Evolutionary conservation across 2,888 invertebrate genomes (phyloP), one percentile per base, ranked within the genome.

Genomic region (Eupithecia tripunctaria): DNA sequence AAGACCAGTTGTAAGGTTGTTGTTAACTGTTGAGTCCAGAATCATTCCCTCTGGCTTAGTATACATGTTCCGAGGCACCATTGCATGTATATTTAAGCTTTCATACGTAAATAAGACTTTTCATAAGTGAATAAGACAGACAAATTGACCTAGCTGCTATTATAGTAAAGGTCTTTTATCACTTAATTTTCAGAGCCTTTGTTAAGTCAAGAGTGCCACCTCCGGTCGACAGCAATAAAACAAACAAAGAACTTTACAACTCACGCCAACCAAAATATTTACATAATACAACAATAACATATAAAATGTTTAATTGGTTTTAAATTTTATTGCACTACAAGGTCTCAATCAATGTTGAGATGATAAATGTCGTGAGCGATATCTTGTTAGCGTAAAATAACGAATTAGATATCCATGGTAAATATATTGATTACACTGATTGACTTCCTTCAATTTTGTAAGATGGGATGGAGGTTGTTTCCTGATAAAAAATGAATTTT

Each of bases 241-340:
- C 62, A 72, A 76, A 78, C 80, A 80, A 81, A 83, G 75, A 47
- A 77, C 79, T 79, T 82, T 79, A 78, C 76, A 72, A 68, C 68
- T 67, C 72, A 66, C 62, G 64, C 68, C 62, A 10, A 32, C 43
- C 43, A 71, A 77, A 76, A 70, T 73, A 73, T 73, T 72, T 60
- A 60, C 67, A 64, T 76, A 75, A 38, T 56, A 67, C 66, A 64
- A 67, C 59, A 73, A 75, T 76, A 72, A 73, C 75, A 27, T 25
- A 43, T 65, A 51, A 63, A 69, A 72, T 71, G 18, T 73, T 74
- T 51, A 60, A 75, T 59, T 27, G 25, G 51, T 18, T 65, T 68
- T 27, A 15, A 12, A 64, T 63, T 62, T 67, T 73, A 74, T 75
- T 38, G 38, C 38, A 68, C 36, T 36, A 21, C 68, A 69, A 59